Evolutionary conservation across 2,113 vertebrate genomes (phyloP).

Genomic region (Pteropus alecto): DNA sequence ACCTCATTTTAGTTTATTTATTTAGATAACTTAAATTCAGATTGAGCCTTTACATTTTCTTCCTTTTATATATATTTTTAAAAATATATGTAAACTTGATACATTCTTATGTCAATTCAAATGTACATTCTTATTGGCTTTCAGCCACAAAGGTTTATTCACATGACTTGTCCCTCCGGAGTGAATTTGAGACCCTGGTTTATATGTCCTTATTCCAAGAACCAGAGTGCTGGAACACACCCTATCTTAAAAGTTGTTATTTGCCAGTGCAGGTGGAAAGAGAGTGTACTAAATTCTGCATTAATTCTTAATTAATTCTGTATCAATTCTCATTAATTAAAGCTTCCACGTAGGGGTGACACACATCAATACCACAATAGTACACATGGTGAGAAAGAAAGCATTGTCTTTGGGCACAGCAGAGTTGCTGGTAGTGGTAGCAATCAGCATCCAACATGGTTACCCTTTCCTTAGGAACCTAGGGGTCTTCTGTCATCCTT

Average conservation of each 20-base stretch:
- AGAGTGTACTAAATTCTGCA: neutral
- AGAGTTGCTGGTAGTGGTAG: neutral
- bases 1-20: constrained; percentile 29
- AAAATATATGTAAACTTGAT: neutral
- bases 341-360: neutral
- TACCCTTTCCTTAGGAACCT: neutral
- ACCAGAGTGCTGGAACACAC: neutral
- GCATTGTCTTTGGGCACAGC: neutral
- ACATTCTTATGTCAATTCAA: neutral
- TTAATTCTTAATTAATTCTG: neutral
- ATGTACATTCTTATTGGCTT: neutral
- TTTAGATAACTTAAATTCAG: neutral
- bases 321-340: neutral
- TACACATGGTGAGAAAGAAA: neutral
- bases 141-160: neutral
- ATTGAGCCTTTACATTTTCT: neutral
- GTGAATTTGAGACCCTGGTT: neutral
- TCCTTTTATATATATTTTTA: neutral
- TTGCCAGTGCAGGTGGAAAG: neutral
- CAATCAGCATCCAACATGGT: neutral
- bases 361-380: neutral
- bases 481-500: neutral
- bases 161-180: neutral
- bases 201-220: neutral
- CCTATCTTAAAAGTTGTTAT: neutral